Conservation (phyloP, 2,113 vertebrate genomes). For the Neogobius melanostomus region DNA sequence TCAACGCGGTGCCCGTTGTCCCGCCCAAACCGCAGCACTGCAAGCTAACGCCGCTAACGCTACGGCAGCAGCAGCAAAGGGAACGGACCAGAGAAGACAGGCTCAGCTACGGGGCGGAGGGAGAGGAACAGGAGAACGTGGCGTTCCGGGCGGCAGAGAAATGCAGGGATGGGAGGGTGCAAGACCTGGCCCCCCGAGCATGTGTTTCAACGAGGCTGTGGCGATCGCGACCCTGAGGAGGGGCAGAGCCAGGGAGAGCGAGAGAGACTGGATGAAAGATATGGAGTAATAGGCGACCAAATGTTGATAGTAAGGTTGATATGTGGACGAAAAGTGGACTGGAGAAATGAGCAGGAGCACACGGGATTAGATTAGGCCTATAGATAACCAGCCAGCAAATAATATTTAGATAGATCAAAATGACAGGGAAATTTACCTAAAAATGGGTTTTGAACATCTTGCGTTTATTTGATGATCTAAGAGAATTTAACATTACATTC, state of each 20-base stretch:
- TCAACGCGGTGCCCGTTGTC: slow-evolving; percentile 83
- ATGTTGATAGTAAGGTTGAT: not conserved
- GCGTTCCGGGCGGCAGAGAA: slow-evolving; percentile 19
- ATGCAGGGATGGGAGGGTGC: slow-evolving; percentile 32
- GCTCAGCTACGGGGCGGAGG: slow-evolving; percentile 37
- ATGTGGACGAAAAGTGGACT: no score
- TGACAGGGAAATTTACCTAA: no score
- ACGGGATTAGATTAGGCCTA: no score
- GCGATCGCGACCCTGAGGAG: slow-evolving; percentile 77
- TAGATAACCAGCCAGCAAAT: no score
- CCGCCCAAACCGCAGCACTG: slow-evolving; percentile 89
- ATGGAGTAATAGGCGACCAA: slow-evolving; percentile 20
- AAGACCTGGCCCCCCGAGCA: slow-evolving; percentile 75
- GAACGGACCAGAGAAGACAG: slow-evolving; percentile 12
- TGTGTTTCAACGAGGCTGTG: slow-evolving; percentile 87
- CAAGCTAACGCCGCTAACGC: slow-evolving; percentile 72
- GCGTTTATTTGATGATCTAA: no score
- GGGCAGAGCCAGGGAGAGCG: slow-evolving; percentile 61
- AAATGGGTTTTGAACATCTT: no score
- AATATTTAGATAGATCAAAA: no score
- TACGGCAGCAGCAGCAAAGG: slow-evolving; percentile 62
- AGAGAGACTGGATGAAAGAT: slow-evolving; percentile 36
- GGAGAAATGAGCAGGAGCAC: no score
- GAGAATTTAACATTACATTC: no score
- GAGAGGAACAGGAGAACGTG: slow-evolving; percentile 4